Evolutionary conservation across 1,140 invertebrate species (phyloP).

Genomic region (Oryzaephilus surinamensis): DNA sequence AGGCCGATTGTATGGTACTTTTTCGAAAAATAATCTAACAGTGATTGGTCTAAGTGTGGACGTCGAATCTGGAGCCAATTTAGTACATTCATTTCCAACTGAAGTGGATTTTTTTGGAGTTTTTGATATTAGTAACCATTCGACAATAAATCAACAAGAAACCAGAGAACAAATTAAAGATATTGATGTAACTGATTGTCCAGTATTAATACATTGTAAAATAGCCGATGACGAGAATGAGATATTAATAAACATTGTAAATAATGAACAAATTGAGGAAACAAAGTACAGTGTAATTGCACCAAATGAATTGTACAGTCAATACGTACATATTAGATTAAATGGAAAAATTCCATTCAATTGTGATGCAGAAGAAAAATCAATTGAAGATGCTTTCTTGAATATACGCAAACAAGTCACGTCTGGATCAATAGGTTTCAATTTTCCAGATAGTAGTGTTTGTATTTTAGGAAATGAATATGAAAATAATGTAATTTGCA

Average conservation of each 20-base stretch:
- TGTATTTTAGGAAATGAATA: constrained; percentile 47
- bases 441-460: constrained; percentile 44
- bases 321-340: constrained; percentile 55
- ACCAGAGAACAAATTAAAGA: constrained; percentile 39
- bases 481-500: constrained; percentile 42
- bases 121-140: constrained; percentile 14
- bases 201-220: constrained; percentile 52
- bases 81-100: constrained; percentile 52
- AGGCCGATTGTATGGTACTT: constrained; percentile 65
- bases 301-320: constrained; percentile 48
- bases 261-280: constrained; percentile 58
- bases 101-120: constrained; percentile 63
- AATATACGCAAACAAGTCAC: constrained; percentile 44
- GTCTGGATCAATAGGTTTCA: constrained; percentile 46
- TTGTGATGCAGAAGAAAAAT: constrained; percentile 34
- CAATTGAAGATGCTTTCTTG: constrained; percentile 44
- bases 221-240: constrained; percentile 39
- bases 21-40: constrained; percentile 56
- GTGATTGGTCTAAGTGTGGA: constrained; percentile 54
- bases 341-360: constrained; percentile 44
- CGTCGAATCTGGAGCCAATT: constrained; percentile 41
- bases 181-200: constrained; percentile 67
- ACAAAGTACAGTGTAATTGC: constrained; percentile 49
- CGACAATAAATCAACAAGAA: constrained; percentile 14
- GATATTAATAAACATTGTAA: constrained; percentile 52